Base-by-base conservation (phyloP, 2,797 vertebrate species). In the Carduelis carduelis region DNA sequence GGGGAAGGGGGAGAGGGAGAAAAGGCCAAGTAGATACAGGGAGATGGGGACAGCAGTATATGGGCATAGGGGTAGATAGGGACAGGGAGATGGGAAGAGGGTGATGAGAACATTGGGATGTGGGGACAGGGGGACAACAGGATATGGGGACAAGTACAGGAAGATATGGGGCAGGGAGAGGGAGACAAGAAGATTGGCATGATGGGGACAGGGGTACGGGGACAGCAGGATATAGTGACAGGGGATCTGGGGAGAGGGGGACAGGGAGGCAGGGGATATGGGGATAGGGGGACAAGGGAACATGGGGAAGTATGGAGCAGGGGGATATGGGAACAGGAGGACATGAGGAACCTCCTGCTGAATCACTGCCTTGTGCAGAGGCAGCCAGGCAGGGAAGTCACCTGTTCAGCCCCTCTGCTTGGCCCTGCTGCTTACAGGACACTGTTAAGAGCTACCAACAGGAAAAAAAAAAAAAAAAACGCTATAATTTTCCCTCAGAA, bases 291-390 rank as follows among this genome's bases (percentile, higher is more conserved):
- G 26, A 59, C 17, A 60, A 28, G 35, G 57, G 35, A 7, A 14
- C 30, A 6, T 2, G 49, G 47, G 23, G 8, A 44, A 24, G 8
- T 6, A 30, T 21, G 17, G 50, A 59, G 12, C 56, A 37, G 16
- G 24, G 53, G 61, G 24, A 12, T 61, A 30, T 10, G 34, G 41
- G 26, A 11, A 32, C 15, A 28, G n/a, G 18, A 27, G 22, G 21
- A 34, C 21, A 12, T 18, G 8, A 30, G 28, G 44, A 77, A 12
- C 2, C 44, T 41, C 26, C 44, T 52, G 46, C 26, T 71, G 22
- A 46, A 34, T 26, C 2, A 6, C 19, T 2, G 2, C 37, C 37
- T 5, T 0, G 1, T 2, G 28, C 17, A 37, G 63, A 26, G 10
- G 41, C 60, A 23, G 4, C 14, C 7, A 6, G 35, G 21, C 35